Evolutionary conservation across 2,797 vertebrate species (phyloP).

Genomic region (Microtus californicus): DNA sequence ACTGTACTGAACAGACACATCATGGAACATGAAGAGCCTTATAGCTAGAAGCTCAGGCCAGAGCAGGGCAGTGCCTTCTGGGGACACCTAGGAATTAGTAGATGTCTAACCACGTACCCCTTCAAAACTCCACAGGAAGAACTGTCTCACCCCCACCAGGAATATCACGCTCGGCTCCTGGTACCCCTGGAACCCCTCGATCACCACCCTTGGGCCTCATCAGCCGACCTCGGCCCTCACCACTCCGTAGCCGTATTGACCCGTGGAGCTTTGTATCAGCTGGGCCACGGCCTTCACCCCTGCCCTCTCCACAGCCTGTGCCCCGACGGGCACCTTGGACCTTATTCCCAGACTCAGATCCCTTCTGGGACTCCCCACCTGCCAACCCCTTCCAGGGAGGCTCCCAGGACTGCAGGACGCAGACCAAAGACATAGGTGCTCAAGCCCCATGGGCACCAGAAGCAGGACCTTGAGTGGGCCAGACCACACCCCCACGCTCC

Average conservation of each 20-base stretch:
- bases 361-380: conserved; percentile 77
- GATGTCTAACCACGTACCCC: conserved; percentile 19
- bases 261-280: conserved; percentile 95
- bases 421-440: conserved; percentile 78
- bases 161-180: conserved; percentile 81
- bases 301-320: conserved; percentile 77
- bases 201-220: conserved; percentile 91
- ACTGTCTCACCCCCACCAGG: conserved; percentile 80
- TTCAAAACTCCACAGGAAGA: conserved; percentile 73
- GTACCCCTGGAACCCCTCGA: conserved; percentile 91
- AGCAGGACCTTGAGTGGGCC: conserved; percentile 66
- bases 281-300: conserved; percentile 80
- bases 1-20: too few species aligned
- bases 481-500: neutral
- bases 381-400: conserved; percentile 78
- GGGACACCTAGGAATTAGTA: neutral
- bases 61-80: neutral
- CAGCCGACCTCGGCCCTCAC: conserved; percentile 92
- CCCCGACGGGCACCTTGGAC: conserved; percentile 82
- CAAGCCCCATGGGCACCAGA: conserved; percentile 77
- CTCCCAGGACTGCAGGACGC: conserved; percentile 78
- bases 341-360: conserved; percentile 79
- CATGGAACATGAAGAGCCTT: rapidly evolving
- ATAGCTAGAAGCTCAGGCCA: neutral
- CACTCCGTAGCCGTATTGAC: conserved; percentile 92